Percentiles rank a stretch among this genome's conserved stretches.
These are phyloP conservation scores for Caloenas nicobarica DNA, from an alignment of 2,113 vertebrate species.

Conservation along the genomic window DNA sequence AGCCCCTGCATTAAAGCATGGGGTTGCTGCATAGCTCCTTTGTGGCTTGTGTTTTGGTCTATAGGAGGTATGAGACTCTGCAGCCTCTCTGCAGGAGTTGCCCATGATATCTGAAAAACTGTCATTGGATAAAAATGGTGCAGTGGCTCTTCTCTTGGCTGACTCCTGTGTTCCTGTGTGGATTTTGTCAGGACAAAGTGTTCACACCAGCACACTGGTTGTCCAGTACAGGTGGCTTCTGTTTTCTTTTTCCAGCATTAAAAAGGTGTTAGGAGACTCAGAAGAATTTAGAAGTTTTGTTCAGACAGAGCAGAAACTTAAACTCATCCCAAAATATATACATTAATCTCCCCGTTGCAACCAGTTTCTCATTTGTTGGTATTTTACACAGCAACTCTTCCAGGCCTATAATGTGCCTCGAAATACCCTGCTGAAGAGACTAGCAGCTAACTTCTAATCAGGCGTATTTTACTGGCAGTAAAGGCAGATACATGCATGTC, in stretches of 20 bases:
- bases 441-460: not conserved
- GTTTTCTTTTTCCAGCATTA: not conserved
- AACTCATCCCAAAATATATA: not conserved
- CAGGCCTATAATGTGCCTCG: not conserved
- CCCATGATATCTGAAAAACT: not conserved
- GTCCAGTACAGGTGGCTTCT: not conserved
- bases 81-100: not conserved
- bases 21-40: not conserved
- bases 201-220: not conserved
- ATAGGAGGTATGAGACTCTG: not conserved
- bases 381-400: not conserved
- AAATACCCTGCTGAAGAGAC: not conserved
- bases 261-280: not conserved
- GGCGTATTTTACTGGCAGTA: not conserved
- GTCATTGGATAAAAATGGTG: not conserved
- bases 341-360: not conserved
- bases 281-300: not conserved
- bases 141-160: not conserved
- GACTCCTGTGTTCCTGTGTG: not conserved
- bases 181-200: not conserved
- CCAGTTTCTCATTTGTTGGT: not conserved
- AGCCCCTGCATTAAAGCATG: not conserved
- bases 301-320: not conserved
- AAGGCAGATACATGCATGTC: not conserved
- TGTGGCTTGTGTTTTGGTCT: not conserved